phyloP scores from a whole-genome alignment of 92 coral and sea anemone genomes.

The Meandrina meandrites region DNA sequence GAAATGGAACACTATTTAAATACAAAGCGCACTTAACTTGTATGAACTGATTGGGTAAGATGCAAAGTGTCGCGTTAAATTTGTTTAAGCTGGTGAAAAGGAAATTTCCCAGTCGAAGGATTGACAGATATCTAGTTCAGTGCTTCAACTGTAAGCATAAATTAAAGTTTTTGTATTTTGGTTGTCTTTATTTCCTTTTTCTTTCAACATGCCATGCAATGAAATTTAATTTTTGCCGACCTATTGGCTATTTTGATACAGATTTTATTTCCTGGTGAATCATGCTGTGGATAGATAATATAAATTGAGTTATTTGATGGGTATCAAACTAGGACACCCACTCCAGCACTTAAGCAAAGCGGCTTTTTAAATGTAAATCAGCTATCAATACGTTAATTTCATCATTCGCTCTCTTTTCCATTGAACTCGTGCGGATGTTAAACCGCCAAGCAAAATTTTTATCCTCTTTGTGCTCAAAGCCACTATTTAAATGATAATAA shows the following conservation, averaged over 20 bases:
- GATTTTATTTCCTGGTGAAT: constrained; percentile 6
- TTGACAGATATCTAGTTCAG: not conserved
- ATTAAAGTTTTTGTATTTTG: not conserved
- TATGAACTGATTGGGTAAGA: not conserved
- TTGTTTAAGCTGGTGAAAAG: constrained; percentile 13
- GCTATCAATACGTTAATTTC: not conserved
- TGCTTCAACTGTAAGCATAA: not conserved
- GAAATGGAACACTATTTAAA: not conserved
- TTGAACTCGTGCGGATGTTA: not conserved
- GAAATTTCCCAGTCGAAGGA: not conserved
- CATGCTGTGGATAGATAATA: constrained; percentile 8
- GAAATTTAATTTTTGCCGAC: not conserved
- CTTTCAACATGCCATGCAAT: not conserved
- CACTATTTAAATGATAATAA: not conserved
- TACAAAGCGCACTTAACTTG: not conserved
- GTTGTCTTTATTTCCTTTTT: not conserved
- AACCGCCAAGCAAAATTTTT: not conserved
- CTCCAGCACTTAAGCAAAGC: constrained; percentile 13
- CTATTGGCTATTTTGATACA: not conserved
- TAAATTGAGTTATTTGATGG: constrained; percentile 31
- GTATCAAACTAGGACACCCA: not conserved
- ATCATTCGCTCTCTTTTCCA: not conserved
- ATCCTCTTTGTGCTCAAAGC: not conserved
- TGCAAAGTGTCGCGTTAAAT: constrained; percentile 1
- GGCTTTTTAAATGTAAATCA: constrained; percentile 21